Evolutionary conservation across 2,888 invertebrate genomes (phyloP), one percentile per base, ranked within the genome.

Genomic region (Anarsia innoxiella): DNA sequence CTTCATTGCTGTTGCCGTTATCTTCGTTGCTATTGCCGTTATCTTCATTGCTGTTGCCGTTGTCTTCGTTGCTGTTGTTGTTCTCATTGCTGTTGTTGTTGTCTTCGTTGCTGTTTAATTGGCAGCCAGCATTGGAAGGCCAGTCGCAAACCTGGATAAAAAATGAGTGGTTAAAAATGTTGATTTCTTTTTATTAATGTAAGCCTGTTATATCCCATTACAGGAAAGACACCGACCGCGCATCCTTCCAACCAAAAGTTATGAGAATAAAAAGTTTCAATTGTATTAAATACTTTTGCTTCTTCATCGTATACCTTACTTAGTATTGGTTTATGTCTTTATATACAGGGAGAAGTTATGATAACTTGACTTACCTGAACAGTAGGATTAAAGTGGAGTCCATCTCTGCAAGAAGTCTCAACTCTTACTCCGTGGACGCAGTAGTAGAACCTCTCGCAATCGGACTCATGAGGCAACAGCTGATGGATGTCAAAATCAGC

Each of bases 361-460:
- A n/a, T n/a, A n/a, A n/a, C n/a, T n/a, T n/a, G n/a, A n/a, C n/a
- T 51, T 38, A 75, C 75, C 66, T 70, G 68, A 1, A 58, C 13
- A 0, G 19, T 32, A 4, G 58, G 55, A 36, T 72, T 69, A 53
- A 76, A 75, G 31, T 65, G 53, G 0, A 54, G 46, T 0, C 62
- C 68, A 0, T 48, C 31, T 0, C 52, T 46, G 23, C 76, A 75
- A 77, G 31, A 64, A 49, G 46, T 47, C 16, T 47, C 53, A 1
- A 54, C 45, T 27, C 51, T 48, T n/a, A 56, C 46, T 5, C 66
- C 68, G 13, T 49, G 49, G 2, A 45, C 46, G 41, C 70, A 72
- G 31, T 59, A 52, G 41, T 70, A 67, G 50, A 57, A 69, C 35
- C 55, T 53, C 12, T 36, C 29, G 33, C 67, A 68, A 11, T 56